These are phyloP conservation scores for Crypturellus undulatus DNA, from an alignment of 2,113 vertebrate species.

Conservation along the genomic window DNA sequence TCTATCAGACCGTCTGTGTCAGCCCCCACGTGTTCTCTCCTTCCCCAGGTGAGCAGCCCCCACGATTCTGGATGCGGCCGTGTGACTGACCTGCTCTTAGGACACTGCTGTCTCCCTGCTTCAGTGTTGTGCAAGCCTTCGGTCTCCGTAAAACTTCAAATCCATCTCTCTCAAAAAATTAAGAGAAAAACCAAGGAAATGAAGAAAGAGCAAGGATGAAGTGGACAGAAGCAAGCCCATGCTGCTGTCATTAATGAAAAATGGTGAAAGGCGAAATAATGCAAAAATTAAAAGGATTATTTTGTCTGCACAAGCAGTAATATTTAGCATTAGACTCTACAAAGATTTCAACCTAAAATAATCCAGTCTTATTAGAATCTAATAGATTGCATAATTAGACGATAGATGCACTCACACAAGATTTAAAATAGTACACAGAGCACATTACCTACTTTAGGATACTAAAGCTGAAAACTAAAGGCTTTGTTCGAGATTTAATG, in stretches of 20 bases:
- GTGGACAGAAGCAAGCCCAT: background rate
- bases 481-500: background rate
- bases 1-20: background rate
- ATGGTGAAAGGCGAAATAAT: background rate
- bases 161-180: background rate
- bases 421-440: background rate
- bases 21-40: background rate
- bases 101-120: background rate
- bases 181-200: background rate
- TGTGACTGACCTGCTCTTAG: background rate
- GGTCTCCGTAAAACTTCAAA: background rate
- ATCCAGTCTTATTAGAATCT: background rate
- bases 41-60: background rate
- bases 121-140: background rate
- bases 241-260: background rate
- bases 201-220: background rate
- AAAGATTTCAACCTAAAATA: background rate
- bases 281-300: too few relatives aligned
- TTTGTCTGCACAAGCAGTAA: too few relatives aligned
- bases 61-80: background rate
- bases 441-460: accelerated
- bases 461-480: background rate
- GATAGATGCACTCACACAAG: background rate
- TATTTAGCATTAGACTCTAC: background rate
- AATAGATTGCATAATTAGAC: background rate